A percentile compares a stretch with the other conserved stretches of the same genome.
phyloP scores from a whole-genome alignment of 2,888 invertebrate genomes.

The Leptopilina myrica region DNA sequence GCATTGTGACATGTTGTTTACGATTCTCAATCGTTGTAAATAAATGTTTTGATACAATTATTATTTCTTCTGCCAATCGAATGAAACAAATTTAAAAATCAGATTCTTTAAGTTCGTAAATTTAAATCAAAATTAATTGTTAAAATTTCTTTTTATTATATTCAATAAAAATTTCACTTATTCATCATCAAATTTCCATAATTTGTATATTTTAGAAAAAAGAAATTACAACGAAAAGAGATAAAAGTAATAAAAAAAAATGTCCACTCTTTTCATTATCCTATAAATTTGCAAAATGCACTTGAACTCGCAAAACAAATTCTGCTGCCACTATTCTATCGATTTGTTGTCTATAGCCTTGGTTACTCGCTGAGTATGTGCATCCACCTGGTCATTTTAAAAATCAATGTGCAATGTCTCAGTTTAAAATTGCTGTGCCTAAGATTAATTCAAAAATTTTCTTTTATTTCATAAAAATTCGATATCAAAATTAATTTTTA shows the following conservation, averaged over 20 bases:
- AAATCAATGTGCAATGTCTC: constrained; percentile 19
- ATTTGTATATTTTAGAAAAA: no score
- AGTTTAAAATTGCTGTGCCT: not conserved
- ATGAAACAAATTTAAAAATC: no score
- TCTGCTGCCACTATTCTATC: constrained; percentile 13
- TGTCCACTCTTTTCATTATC: no score
- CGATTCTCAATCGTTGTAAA: not conserved
- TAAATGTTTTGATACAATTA: not conserved
- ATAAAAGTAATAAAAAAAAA: no score
- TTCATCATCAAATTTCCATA: no score
- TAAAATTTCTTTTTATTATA: no score
- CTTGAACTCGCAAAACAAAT: constrained; percentile 3
- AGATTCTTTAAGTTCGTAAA: no score
- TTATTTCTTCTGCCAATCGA: not conserved
- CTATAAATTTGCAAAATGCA: not conserved
- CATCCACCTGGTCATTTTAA: not conserved
- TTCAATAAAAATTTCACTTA: no score
- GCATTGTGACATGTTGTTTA: not conserved
- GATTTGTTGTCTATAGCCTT: constrained; percentile 28
- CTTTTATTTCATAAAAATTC: not conserved
- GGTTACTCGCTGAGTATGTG: constrained; percentile 6
- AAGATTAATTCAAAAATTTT: not conserved
- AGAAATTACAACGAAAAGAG: no score
- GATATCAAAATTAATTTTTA: no score
- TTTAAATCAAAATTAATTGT: no score